A percentile compares a stretch with the other conserved stretches of the same genome.
These are phyloP conservation scores for Hemaris fuciformis DNA, from an alignment of 2,888 invertebrate genomes.

Conservation along the genomic window DNA sequence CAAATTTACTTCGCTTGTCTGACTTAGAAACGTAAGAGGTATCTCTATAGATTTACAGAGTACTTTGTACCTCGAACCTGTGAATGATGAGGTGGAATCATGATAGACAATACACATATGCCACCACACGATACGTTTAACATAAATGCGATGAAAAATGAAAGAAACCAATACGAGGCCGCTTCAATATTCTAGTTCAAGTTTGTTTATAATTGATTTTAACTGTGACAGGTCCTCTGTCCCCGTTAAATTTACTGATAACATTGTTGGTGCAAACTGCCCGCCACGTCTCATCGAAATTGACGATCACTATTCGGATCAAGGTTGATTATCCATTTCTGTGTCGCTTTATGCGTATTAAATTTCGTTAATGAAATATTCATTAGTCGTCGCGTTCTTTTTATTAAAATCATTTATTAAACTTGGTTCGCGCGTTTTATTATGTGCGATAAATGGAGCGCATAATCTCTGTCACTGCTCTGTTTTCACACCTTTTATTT, in stretches of 20 bases:
- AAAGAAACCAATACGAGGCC: neutral
- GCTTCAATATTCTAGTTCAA: conserved; percentile 21
- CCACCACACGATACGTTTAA: no score
- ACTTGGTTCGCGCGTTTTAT: neutral
- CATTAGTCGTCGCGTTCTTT: neutral
- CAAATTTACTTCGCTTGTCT: no score
- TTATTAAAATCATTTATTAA: neutral
- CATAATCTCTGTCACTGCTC: neutral
- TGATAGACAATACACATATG: no score
- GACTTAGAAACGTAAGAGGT: no score
- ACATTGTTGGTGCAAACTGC: neutral
- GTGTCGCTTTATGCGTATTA: conserved; percentile 23
- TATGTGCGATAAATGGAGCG: neutral
- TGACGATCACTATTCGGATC: neutral
- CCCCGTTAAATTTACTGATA: neutral
- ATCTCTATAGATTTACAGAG: no score
- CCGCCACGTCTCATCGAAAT: neutral
- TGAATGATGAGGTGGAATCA: no score
- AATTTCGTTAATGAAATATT: neutral
- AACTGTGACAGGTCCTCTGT: conserved; percentile 13
- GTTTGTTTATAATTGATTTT: neutral
- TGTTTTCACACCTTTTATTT: neutral
- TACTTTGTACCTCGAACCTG: no score
- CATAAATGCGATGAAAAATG: no score
- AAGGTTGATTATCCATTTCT: conserved; percentile 25